A percentile compares a stretch with the other conserved stretches of the same genome.
Conservation (phyloP, 1,140 invertebrate genomes). For the Notospermus geniculatus region DNA sequence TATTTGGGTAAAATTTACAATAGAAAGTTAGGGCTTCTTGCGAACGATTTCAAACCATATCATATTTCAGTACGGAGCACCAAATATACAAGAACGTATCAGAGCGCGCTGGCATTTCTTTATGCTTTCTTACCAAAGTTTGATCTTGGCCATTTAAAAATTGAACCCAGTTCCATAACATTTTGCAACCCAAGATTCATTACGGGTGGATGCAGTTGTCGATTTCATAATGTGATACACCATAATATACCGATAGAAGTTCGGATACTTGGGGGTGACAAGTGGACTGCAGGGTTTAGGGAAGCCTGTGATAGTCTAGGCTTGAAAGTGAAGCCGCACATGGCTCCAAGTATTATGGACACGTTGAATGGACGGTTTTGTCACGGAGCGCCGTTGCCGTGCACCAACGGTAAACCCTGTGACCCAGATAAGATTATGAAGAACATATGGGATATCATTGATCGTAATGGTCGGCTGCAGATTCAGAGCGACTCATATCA, state of each 20-base stretch:
- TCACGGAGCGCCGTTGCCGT: conserved; percentile 76
- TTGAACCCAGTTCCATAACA: conserved; percentile 46
- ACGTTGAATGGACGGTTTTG: conserved; percentile 79
- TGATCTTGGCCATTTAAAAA: conserved; percentile 57
- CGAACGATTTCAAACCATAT: conserved; percentile 53
- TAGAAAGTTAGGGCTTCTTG: conserved; percentile 60
- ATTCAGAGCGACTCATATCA: conserved; percentile 15
- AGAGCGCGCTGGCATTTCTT: conserved; percentile 78
- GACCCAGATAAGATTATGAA: conserved; percentile 30
- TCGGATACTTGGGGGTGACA: not conserved
- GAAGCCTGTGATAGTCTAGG: not conserved
- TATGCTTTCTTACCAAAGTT: conserved; percentile 71
- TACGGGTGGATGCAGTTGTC: conserved; percentile 71
- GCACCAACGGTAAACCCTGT: conserved; percentile 44
- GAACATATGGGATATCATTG: conserved; percentile 33
- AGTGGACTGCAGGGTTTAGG: not conserved
- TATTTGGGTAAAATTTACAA: conserved; percentile 70
- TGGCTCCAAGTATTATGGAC: conserved; percentile 66
- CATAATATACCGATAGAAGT: not conserved
- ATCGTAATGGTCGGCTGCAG: not conserved
- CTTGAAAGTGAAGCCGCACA: not conserved
- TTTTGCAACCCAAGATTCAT: conserved; percentile 33
- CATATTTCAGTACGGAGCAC: conserved; percentile 77
- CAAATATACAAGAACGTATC: conserved; percentile 80
- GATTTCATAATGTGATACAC: conserved; percentile 39